Percentiles rank a stretch among this genome's conserved stretches.
phyloP scores from a whole-genome alignment of 2,888 invertebrate species.

The Brachyptera putata region DNA sequence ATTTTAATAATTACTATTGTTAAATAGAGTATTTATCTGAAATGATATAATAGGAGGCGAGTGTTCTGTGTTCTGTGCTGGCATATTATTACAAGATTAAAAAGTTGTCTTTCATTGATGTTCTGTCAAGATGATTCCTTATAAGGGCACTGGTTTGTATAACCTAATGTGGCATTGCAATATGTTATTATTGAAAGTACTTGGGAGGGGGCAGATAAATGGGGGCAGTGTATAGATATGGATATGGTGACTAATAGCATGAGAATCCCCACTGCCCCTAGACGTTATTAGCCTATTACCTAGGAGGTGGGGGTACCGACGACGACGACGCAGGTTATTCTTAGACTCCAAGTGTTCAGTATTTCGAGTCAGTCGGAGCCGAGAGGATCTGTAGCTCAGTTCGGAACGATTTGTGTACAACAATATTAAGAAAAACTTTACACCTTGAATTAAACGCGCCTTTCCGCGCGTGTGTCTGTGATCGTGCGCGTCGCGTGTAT shows the following conservation, averaged over 20 bases:
- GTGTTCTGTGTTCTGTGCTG: no score
- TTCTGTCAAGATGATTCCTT: conserved; percentile 2
- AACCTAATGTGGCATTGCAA: conserved; percentile 5
- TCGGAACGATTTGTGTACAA: background rate
- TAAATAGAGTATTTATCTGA: conserved; percentile 10
- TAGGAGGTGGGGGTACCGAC: conserved; percentile 15
- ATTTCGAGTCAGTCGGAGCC: conserved; percentile 22
- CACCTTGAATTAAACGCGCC: no score
- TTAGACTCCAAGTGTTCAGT: conserved; percentile 22
- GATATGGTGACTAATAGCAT: conserved; percentile 14
- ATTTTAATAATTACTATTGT: background rate
- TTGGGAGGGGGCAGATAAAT: conserved; percentile 7
- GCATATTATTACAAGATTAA: background rate
- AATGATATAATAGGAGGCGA: background rate
- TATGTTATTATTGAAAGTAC: conserved; percentile 8
- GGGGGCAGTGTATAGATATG: conserved; percentile 11
- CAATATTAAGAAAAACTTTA: no score
- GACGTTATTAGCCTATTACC: background rate
- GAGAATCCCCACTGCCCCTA: conserved; percentile 1
- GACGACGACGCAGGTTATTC: conserved; percentile 23
- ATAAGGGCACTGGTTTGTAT: conserved; percentile 7
- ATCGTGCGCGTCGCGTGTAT: background rate
- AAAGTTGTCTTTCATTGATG: background rate
- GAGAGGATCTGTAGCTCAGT: conserved; percentile 17
- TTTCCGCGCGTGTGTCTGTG: no score